Evolutionary conservation across 2,113 vertebrate genomes (phyloP), one percentile per base, ranked within the genome.

Genomic region (Hipposideros armiger): DNA sequence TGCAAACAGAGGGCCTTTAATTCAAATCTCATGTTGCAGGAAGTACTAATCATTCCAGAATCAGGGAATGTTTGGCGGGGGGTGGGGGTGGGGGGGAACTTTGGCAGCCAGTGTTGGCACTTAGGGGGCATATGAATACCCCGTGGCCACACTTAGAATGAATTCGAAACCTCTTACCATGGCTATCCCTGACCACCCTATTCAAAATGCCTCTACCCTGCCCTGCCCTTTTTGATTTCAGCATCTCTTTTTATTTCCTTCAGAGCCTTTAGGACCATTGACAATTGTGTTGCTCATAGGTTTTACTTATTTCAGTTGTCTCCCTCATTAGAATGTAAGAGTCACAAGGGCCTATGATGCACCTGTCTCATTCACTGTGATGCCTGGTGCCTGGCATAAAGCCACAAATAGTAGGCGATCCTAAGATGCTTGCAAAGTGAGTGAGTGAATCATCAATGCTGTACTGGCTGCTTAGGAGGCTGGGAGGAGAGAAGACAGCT

Each of bases 1-100:
- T 10, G 50, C 16, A 81, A 52, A 88, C 54, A 10, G 14, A 95
- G 24, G 16, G 20, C n/a, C 66, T 97, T 83, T 64, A 14, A 72
- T 87, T 82, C n/a, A 26, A 11, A 36, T 74, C 36, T 73, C 77
- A 50, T 2, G 30, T 20, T 36, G 36, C 32, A 74, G 42, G 82
- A 30, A 66, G 54, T 13, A 73, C 6, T 19, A 17, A 22, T n/a
- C 47, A 45, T 62, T 73, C 26, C 30, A 66, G 26, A 47, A 52
- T 74, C 52, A 45, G 28, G 17, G 70, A 54, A 14, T 26, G 17
- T 40, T 52, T 26, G 24, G 36, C 36, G 36, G 36, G 36, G 36
- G 36, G 36, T 36, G 36, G 36, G 36, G 36, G 36, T 36, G 36
- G 36, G 36, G 70, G 30, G 62, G 20, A 60, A 60, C 42, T 93